Percentiles rank a stretch among this genome's conserved stretches.
Evolutionary conservation across 1,140 invertebrate genomes (phyloP).

Genomic region (Portunus trituberculatus): DNA sequence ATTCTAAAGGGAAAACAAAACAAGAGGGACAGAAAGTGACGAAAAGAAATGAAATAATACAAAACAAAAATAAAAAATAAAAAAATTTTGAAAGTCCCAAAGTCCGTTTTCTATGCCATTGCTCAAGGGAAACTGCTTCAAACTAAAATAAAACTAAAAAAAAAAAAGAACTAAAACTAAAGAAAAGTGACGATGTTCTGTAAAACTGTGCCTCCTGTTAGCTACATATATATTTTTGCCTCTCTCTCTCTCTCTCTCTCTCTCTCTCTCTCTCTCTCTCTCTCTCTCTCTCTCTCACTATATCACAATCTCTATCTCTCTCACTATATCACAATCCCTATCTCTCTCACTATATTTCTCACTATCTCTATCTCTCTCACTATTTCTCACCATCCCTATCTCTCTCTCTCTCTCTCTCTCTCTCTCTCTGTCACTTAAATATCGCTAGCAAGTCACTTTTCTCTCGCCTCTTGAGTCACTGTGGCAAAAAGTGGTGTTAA

Average conservation of each 20-base stretch:
- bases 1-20: neutral
- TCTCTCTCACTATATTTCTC: too few relatives aligned
- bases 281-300: too few relatives aligned
- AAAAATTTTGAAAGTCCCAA: neutral
- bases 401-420: too few relatives aligned
- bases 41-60: neutral
- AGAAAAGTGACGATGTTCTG: neutral
- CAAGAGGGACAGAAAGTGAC: neutral
- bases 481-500: neutral
- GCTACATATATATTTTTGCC: too few relatives aligned
- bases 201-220: neutral
- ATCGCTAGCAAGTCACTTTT: neutral
- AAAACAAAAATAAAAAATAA: neutral
- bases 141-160: neutral
- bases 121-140: neutral
- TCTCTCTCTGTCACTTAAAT: too few relatives aligned
- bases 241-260: too few relatives aligned
- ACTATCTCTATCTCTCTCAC: too few relatives aligned
- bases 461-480: neutral
- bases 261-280: too few relatives aligned
- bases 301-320: too few relatives aligned
- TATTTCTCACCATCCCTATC: too few relatives aligned
- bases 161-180: neutral
- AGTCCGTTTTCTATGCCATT: conserved; percentile 21
- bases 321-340: too few relatives aligned